A percentile compares a stretch with the other conserved stretches of the same genome.
phyloP scores from a whole-genome alignment of 1,140 invertebrate species.

The Papilio polytes region DNA sequence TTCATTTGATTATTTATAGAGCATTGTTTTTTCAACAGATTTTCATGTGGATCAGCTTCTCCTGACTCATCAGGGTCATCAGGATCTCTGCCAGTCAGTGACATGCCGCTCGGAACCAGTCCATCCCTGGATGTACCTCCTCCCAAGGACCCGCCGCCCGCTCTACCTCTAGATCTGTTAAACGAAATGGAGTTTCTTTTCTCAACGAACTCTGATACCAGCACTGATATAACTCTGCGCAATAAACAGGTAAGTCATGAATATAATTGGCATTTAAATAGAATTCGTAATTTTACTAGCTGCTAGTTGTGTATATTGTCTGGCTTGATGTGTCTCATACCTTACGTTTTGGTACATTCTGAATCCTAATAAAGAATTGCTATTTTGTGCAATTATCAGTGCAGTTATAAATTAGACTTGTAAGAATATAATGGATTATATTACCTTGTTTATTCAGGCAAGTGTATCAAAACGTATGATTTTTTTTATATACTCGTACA shows the following conservation, averaged over 20 bases:
- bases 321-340: slow-evolving; percentile 51
- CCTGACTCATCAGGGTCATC: slow-evolving; percentile 76
- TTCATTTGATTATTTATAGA: neutral
- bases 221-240: slow-evolving; percentile 59
- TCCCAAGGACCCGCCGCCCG: slow-evolving; percentile 55
- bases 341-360: slow-evolving; percentile 48
- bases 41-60: slow-evolving; percentile 72
- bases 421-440: neutral
- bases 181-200: slow-evolving; percentile 75
- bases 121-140: slow-evolving; percentile 17
- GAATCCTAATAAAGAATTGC: neutral
- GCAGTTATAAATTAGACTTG: neutral
- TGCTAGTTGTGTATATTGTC: slow-evolving; percentile 45
- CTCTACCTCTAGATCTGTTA: slow-evolving; percentile 67
- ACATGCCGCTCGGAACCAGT: slow-evolving; percentile 27
- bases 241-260: slow-evolving; percentile 67
- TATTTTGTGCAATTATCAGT: neutral
- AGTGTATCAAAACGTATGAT: neutral
- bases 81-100: slow-evolving; percentile 60
- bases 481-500: slow-evolving; percentile 3
- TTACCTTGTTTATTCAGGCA: neutral
- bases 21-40: slow-evolving; percentile 49
- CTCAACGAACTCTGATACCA: slow-evolving; percentile 56
- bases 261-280: slow-evolving; percentile 15
- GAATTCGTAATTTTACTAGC: slow-evolving; percentile 35